These are phyloP conservation scores for Hydrolagus colliei DNA, from an alignment of 2,797 vertebrate species.

Conservation along the genomic window DNA sequence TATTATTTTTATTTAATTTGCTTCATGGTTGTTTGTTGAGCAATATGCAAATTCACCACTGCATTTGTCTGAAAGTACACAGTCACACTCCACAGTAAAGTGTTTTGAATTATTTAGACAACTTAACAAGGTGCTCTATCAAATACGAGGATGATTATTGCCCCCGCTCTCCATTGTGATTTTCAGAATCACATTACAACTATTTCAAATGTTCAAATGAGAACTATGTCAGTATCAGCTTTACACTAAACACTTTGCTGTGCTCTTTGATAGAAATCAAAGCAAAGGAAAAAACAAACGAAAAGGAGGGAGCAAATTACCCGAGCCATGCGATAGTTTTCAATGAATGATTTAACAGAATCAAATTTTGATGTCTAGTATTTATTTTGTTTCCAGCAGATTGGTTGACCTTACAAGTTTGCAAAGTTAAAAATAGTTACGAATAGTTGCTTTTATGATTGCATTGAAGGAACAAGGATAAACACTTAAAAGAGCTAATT, in stretches of 20 bases:
- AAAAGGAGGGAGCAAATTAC: not conserved
- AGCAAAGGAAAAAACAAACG: not conserved
- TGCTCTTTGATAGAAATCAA: not conserved
- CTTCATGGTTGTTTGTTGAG: no score
- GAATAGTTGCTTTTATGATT: not conserved
- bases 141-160: no score
- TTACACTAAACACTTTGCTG: not conserved
- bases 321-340: not conserved
- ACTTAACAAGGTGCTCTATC: no score
- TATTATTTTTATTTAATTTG: no score
- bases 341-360: not conserved
- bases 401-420: not conserved
- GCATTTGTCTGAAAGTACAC: no score
- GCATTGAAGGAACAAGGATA: not conserved
- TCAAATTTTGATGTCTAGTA: not conserved
- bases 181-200: not conserved
- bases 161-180: no score
- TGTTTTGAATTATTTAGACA: no score
- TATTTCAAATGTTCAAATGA: conserved; percentile 9
- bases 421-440: not conserved
- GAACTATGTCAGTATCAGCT: not conserved
- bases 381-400: not conserved
- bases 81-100: no score
- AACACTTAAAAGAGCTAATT: not conserved
- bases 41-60: no score